Percentiles rank a stretch among this genome's conserved stretches.
Conservation (phyloP, 2,797 vertebrate species). For the Enteromius fasciolatus region DNA sequence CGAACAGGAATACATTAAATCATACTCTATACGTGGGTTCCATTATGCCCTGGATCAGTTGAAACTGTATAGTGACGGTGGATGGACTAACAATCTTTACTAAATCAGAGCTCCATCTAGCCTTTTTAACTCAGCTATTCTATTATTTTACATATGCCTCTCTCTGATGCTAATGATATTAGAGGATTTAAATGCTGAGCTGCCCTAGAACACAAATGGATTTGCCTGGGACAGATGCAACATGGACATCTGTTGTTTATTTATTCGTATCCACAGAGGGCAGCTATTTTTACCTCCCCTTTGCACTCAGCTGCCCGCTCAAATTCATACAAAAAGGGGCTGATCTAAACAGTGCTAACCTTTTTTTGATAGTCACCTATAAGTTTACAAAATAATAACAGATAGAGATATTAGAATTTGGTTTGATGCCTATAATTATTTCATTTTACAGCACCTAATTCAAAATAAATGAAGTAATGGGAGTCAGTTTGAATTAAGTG, state of each 20-base stretch:
- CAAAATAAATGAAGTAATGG: background rate
- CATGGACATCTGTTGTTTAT: slow-evolving; percentile 46
- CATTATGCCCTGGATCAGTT: slow-evolving; percentile 11
- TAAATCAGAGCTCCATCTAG: slow-evolving; percentile 4
- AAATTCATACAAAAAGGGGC: background rate
- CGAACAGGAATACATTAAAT: background rate
- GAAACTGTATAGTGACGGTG: background rate
- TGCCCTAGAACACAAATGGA: slow-evolving; percentile 36
- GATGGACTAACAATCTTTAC: slow-evolving; percentile 5
- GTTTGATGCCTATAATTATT: background rate
- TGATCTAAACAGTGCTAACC: background rate
- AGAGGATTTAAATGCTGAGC: slow-evolving; percentile 36
- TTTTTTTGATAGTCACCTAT: slow-evolving; percentile 3
- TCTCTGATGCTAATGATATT: slow-evolving; percentile 39
- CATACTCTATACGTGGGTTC: background rate
- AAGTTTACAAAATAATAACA: background rate
- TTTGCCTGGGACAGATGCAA: slow-evolving; percentile 33
- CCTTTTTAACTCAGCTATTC: slow-evolving; percentile 12
- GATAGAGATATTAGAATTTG: background rate
- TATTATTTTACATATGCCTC: slow-evolving; percentile 17
- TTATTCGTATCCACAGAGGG: slow-evolving; percentile 20
- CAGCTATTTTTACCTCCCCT: slow-evolving; percentile 27
- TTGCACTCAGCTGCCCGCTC: slow-evolving; percentile 8
- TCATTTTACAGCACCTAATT: background rate
- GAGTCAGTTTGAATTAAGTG: background rate